These are phyloP conservation scores for Phenacoccus solenopsis DNA, from an alignment of 1,140 invertebrate species.

Conservation along the genomic window DNA sequence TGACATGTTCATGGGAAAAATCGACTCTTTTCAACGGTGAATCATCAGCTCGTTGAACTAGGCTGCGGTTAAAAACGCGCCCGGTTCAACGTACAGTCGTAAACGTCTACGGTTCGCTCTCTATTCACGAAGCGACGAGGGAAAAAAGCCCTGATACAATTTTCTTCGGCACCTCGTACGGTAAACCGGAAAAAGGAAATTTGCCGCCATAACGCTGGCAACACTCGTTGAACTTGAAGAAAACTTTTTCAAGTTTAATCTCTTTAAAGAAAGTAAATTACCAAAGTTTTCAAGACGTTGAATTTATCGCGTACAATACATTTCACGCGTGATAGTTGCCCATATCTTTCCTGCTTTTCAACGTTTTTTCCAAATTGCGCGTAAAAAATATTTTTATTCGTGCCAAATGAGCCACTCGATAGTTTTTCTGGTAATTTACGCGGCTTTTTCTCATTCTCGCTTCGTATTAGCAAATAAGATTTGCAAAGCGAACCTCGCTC, in stretches of 20 bases:
- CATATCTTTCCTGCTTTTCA: background rate
- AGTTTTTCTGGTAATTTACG: too few relatives aligned
- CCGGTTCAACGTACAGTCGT: background rate
- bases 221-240: constrained; percentile 10
- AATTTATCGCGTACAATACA: constrained; percentile 11
- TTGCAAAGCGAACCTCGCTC: too few relatives aligned
- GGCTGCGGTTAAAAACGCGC: background rate
- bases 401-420: background rate
- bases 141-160: too few relatives aligned
- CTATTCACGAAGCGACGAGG: too few relatives aligned
- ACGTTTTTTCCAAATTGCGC: background rate
- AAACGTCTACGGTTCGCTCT: too few relatives aligned
- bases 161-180: background rate
- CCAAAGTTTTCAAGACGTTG: constrained; percentile 13
- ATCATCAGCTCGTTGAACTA: background rate
- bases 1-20: too few relatives aligned
- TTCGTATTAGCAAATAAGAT: too few relatives aligned
- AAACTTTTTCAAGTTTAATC: constrained; percentile 16
- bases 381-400: constrained; percentile 3
- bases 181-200: background rate
- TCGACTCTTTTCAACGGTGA: background rate
- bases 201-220: background rate
- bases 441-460: too few relatives aligned
- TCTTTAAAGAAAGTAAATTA: constrained; percentile 13
- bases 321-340: background rate